These are phyloP conservation scores for Anomalospiza imberbis DNA, from an alignment of 2,797 vertebrate genomes.

Conservation along the genomic window DNA sequence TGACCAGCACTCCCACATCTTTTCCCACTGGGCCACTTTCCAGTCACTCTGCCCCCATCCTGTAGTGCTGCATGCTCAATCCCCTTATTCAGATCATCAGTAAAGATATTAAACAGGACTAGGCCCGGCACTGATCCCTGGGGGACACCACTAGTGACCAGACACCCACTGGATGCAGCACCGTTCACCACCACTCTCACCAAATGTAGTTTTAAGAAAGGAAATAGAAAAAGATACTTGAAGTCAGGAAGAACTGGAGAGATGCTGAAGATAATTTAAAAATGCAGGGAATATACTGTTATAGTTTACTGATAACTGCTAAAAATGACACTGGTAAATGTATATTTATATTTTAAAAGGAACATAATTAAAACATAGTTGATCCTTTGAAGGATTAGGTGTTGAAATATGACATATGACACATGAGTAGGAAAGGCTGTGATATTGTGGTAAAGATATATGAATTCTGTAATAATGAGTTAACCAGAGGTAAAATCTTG, in stretches of 20 bases:
- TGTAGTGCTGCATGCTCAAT: not conserved
- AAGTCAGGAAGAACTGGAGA: not conserved
- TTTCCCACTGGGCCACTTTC: not conserved
- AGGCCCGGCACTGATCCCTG: not conserved
- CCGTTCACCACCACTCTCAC: not conserved
- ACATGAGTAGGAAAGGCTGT: not conserved
- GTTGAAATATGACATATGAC: not conserved
- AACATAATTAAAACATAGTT: not conserved
- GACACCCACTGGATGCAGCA: not conserved
- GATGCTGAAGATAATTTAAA: not conserved
- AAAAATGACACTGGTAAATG: not conserved
- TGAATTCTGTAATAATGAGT: not conserved
- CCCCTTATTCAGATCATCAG: not conserved
- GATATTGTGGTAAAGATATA: not conserved
- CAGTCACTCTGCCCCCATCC: not conserved
- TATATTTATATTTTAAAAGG: not conserved
- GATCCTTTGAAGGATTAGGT: not conserved
- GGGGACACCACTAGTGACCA: not conserved
- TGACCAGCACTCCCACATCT: accelerated
- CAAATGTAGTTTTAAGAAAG: not conserved
- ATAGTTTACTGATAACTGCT: not conserved
- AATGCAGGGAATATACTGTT: not conserved
- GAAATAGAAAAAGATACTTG: not conserved
- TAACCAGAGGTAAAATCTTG: not conserved
- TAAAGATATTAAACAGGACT: not conserved